phyloP scores from a whole-genome alignment of 2,113 vertebrate genomes.

The Labeo rohita region DNA sequence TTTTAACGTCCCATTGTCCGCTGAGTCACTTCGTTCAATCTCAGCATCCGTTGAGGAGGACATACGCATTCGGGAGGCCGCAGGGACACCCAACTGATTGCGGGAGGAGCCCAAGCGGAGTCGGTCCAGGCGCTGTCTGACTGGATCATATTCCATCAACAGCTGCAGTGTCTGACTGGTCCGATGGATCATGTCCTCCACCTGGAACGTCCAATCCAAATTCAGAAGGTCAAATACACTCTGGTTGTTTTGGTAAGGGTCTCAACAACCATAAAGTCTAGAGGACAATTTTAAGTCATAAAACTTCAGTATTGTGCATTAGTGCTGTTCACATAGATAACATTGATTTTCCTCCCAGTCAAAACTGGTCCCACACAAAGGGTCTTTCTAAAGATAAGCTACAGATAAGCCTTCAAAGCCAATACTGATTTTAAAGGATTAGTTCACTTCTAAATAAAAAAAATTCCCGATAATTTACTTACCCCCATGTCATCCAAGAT shows the following conservation, averaged over 20 bases:
- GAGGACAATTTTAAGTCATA: not conserved
- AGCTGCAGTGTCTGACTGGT: slow-evolving; percentile 92
- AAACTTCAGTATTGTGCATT: not conserved
- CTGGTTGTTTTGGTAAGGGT: not conserved
- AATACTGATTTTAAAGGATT: not conserved
- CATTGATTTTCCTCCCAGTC: not conserved
- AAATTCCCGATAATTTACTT: no score
- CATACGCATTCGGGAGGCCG: slow-evolving; percentile 79
- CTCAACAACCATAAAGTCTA: not conserved
- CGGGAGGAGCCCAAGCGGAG: slow-evolving; percentile 79
- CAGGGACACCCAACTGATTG: slow-evolving; percentile 68
- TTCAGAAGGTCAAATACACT: slow-evolving; percentile 12
- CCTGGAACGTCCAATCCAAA: slow-evolving; percentile 70
- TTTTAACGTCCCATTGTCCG: slow-evolving; percentile 81
- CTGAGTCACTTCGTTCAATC: slow-evolving; percentile 82
- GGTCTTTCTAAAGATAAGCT: not conserved
- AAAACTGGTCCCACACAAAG: slow-evolving; percentile 9
- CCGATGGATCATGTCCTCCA: slow-evolving; percentile 87
- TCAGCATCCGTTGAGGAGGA: slow-evolving; percentile 76
- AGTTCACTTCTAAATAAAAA: no score
- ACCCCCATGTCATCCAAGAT: no score
- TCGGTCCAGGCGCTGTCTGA: slow-evolving; percentile 85
- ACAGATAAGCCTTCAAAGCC: not conserved
- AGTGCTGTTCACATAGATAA: slow-evolving; percentile 14
- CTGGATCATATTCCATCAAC: slow-evolving; percentile 92